Evolutionary conservation across 35 echinoderm and acorn worm genomes (phyloP).

Genomic region (Hemicentrotus pulcherrimus): DNA sequence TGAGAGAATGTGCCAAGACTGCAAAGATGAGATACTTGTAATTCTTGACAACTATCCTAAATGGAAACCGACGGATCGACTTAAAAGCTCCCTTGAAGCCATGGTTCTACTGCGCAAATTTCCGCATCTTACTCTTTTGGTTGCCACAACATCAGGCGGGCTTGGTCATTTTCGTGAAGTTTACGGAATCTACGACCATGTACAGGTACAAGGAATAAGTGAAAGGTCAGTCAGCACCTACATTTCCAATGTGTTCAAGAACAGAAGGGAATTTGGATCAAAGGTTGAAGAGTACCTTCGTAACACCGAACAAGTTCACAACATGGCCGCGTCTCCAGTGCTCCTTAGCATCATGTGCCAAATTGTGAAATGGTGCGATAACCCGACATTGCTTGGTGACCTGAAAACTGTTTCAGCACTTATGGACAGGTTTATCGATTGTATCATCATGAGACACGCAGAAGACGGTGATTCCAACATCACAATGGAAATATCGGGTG

Average conservation of each 20-base stretch:
- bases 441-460: neutral
- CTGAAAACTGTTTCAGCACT: neutral
- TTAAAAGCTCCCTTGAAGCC: neutral
- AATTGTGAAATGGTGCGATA: neutral
- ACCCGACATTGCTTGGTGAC: neutral
- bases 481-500: neutral
- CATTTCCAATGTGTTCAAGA: neutral
- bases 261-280: neutral
- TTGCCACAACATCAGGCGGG: neutral
- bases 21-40: neutral
- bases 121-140: neutral
- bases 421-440: neutral
- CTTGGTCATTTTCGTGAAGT: neutral
- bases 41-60: neutral
- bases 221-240: neutral
- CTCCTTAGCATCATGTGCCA: neutral
- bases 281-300: neutral
- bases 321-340: neutral
- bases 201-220: neutral
- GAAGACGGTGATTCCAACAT: neutral
- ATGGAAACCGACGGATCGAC: neutral
- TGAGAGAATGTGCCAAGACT: neutral
- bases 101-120: neutral
- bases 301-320: neutral
- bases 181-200: constrained; percentile 1